Evolutionary conservation across 2,888 invertebrate genomes (phyloP), one percentile per base, ranked within the genome.

Genomic region (Scrobipalpa atriplicella): DNA sequence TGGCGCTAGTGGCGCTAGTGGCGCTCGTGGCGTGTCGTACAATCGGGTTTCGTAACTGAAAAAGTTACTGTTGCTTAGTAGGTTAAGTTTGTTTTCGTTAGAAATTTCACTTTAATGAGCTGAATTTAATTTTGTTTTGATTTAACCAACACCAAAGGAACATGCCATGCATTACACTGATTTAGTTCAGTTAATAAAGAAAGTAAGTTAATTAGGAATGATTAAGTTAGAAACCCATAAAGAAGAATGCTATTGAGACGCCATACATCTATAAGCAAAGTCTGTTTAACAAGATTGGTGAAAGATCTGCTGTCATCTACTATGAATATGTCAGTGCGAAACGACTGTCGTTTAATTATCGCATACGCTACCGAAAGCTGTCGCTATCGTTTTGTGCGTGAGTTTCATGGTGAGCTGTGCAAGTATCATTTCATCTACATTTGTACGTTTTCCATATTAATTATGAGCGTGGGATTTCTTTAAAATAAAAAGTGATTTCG

Each of bases 21-120:
- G 92, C 5, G 93, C 88, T 29, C 92, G 87, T 71, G 93, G 92
- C 5, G 93, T 91, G 78, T 94, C 94, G 82, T 93, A 94, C 63
- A 91, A 83, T 47, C 93, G 86, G 0, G 93, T 93, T 79, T 94
- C 94, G 82, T 94, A 93, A 75, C 93, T 94, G 85, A 69, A 85
- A 83, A 77, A 71, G 81, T 82, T 78, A 78, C 77, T 80, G 72
- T 74, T 71, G 19, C 76, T 79, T 79, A 80, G 70, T 72, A 52
- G 41, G 66, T 71, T 70, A 68, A 64, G 61, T 60, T 70, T 21
- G 10, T 63, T 36, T 7, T 1, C 0, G 52, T 63, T 63, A 52
- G 63, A 52, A 51, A 18, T 38, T 41, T 11, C 1, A 19, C 16
- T 58, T 58, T n/a, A 6, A 38, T 13, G 29, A 19, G n/a, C 18